Percentiles rank a stretch among this genome's conserved stretches.
Evolutionary conservation across 2,888 invertebrate genomes (phyloP).

Genomic region (Eremobia ochroleuca): DNA sequence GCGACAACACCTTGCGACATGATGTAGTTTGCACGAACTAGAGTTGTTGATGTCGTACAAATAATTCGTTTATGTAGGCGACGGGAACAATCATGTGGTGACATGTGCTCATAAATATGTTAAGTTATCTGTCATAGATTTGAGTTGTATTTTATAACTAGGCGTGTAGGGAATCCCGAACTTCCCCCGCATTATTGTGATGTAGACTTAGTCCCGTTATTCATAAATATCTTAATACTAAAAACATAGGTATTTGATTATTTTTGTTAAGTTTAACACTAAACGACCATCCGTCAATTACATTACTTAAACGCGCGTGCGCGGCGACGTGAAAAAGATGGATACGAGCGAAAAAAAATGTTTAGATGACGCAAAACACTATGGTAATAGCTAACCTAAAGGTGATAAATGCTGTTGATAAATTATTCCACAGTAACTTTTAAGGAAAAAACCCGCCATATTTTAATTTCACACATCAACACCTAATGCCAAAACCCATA

Average conservation of each 20-base stretch:
- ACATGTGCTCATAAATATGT: conserved; percentile 40
- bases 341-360: not conserved
- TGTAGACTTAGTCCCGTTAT: not conserved
- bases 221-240: not conserved
- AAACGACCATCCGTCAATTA: too few species aligned
- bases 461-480: conserved; percentile 24
- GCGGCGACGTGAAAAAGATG: not conserved
- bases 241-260: too few species aligned
- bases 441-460: not conserved
- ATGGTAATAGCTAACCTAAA: not conserved
- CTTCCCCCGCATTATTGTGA: not conserved
- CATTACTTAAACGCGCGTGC: too few species aligned
- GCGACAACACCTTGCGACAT: conserved; percentile 20
- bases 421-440: conserved; percentile 1
- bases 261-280: too few species aligned
- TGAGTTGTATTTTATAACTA: conserved; percentile 5
- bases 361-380: not conserved
- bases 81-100: conserved; percentile 35
- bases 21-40: not conserved
- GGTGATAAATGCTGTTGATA: conserved; percentile 26
- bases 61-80: conserved; percentile 48
- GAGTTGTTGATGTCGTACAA: conserved; percentile 35
- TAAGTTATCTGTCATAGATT: conserved; percentile 31
- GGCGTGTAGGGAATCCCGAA: not conserved
- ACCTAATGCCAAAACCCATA: conserved; percentile 16